Evolutionary conservation across 2,888 invertebrate species (phyloP).

Genomic region (Terebella lapidaria): DNA sequence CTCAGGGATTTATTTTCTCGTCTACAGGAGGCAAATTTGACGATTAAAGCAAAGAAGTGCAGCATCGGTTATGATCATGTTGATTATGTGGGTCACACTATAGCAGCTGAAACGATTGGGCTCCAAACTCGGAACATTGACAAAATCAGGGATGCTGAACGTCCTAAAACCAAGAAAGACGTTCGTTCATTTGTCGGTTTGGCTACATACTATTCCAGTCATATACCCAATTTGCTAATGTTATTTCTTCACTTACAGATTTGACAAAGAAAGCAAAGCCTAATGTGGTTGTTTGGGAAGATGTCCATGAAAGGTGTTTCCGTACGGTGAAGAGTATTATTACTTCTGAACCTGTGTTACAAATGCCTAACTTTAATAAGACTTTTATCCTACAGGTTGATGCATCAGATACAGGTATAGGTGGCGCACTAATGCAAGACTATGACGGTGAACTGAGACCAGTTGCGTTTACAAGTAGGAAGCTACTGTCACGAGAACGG

Average conservation of each 20-base stretch:
- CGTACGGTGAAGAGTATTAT: not conserved
- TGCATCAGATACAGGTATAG: constrained; percentile 22
- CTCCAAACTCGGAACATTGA: not conserved
- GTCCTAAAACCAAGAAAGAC: not conserved
- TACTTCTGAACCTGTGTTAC: constrained; percentile 11
- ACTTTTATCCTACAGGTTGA: constrained; percentile 21
- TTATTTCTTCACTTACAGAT: constrained; percentile 22
- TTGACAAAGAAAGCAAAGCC: constrained; percentile 19
- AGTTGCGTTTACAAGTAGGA: constrained; percentile 25
- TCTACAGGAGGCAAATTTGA: not conserved
- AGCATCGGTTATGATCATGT: not conserved
- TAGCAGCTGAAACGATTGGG: not conserved
- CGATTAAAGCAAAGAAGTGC: not conserved
- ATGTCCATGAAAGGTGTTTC: not conserved
- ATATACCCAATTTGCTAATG: constrained; percentile 18
- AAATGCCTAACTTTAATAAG: constrained; percentile 15
- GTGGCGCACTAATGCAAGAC: constrained; percentile 24
- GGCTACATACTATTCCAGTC: constrained; percentile 6
- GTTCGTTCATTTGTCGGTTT: not conserved
- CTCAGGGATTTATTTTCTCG: not conserved
- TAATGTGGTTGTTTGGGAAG: constrained; percentile 16
- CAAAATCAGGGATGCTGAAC: not conserved
- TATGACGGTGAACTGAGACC: constrained; percentile 17
- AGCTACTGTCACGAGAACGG: constrained; percentile 18
- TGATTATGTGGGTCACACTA: not conserved